These are phyloP conservation scores for Eristalis pertinax DNA, from an alignment of 2,888 invertebrate genomes.

Conservation along the genomic window DNA sequence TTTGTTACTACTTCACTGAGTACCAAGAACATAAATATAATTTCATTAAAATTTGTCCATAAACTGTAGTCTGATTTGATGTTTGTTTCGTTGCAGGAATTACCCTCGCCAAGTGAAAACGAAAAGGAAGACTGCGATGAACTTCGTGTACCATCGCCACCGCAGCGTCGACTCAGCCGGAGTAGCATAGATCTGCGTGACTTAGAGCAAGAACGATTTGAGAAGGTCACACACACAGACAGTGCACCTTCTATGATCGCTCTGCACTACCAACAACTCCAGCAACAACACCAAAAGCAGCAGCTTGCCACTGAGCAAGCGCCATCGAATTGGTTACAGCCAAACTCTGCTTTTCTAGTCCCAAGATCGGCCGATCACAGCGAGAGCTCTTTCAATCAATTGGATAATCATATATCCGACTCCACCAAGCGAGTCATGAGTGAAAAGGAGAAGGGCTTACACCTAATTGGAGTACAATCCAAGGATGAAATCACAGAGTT, in stretches of 20 bases:
- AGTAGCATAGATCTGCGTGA: conserved; percentile 82
- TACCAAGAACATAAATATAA: neutral
- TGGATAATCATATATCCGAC: conserved; percentile 20
- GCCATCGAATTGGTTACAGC: conserved; percentile 53
- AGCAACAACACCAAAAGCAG: conserved; percentile 76
- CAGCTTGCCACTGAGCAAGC: conserved; percentile 35
- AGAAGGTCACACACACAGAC: conserved; percentile 81
- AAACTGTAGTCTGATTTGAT: neutral
- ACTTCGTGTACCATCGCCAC: conserved; percentile 81
- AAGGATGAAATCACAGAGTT: conserved; percentile 77
- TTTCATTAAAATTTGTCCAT: neutral
- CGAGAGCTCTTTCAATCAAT: conserved; percentile 35
- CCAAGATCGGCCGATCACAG: conserved; percentile 42
- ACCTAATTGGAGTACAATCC: conserved; percentile 62
- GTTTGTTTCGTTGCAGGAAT: conserved; percentile 75
- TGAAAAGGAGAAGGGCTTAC: conserved; percentile 62
- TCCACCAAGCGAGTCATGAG: conserved; percentile 35
- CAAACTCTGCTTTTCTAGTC: conserved; percentile 31
- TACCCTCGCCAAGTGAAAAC: conserved; percentile 79
- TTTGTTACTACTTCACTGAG: neutral
- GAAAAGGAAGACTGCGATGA: conserved; percentile 81
- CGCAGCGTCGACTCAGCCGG: conserved; percentile 81
- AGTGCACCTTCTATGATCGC: conserved; percentile 82
- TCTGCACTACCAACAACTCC: conserved; percentile 76
- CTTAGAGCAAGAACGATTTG: conserved; percentile 81